Evolutionary conservation across 2,797 vertebrate species (phyloP), one percentile per base, ranked within the genome.

Genomic region (Gadopsis marmoratus): DNA sequence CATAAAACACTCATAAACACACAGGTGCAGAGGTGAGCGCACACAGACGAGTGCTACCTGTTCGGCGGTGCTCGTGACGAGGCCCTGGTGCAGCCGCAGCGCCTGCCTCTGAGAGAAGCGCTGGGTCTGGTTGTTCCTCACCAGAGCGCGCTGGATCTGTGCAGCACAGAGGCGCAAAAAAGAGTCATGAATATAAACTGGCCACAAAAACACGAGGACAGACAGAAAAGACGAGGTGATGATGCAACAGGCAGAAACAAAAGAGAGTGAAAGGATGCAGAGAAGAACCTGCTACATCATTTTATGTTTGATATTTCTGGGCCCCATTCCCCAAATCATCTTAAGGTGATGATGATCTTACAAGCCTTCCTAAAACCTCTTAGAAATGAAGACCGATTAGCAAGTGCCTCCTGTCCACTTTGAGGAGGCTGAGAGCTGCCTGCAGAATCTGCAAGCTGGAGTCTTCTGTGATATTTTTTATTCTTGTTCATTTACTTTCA

Each of bases 51-150:
- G 84, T 1, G 85, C 51, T 86, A 96, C 97, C 96, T 98, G 97
- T 90, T 98, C 97, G 3, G 97, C 96, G 7, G 96, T 97, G 94
- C 97, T 97, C 69, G 96, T 97, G 83, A 97, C 96, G 81, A 98
- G 91, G 72, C 97, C 97, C 65, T 97, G 97, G 86, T 98, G 97
- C 73, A 98, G 94, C 33, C 97, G 94, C 58, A 97, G 94, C n/a
- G 97, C 96, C 92, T 97, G 97, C 16, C 96, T 95, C 93, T 97
- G 97, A 47, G 97, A 96, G 88, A 96, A 96, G 1, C 95, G 95
- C 82, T 97, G 96, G 0, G 96, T 97, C 88, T 97, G 97, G 87
- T 97, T 97, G 91, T 98, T 98, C 86, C 97, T 95, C 84, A 97
- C 95, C 73, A 98, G 93, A 71, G 96, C 95, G 14, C 95, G 94